Base-by-base conservation (phyloP, 1,140 invertebrate genomes). In the Ceratitis capitata region DNA sequence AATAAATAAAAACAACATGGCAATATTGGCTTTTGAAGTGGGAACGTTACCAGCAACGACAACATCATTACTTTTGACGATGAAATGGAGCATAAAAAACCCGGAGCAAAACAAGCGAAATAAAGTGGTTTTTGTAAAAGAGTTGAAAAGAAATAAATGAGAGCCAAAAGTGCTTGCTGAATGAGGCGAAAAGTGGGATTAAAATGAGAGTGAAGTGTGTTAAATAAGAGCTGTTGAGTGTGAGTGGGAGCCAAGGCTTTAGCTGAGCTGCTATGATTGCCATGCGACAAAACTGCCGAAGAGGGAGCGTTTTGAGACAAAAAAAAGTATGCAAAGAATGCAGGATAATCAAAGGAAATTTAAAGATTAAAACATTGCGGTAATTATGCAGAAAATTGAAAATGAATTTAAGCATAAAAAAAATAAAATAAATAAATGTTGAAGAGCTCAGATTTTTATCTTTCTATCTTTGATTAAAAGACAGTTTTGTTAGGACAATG, bases 71-170 rank as follows among this genome's bases (percentile, higher is more conserved):
- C 69, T 16, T 23, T 78, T 39, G 39, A 42, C 69, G 69, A 78
- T 78, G 69, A 78, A 78, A 78, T 45, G 69, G 69, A 45, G 69
- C 39, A 78, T 3, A 78, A 45, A 78, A 78, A 10, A 35, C n/a
- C 35, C 10, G 39, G n/a, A n/a, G n/a, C 69, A 47, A 78, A 45
- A 35, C 42, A 26, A 45, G 69, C 39, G 69, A 78, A 78, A 78
- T 32, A 78, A 78, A 78, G 69, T 78, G 14, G 69, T 39, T 78
- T n/a, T 78, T 78, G 69, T 78, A 42, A 23, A 42, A 23, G 32
- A 6, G 12, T 23, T 78, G 69, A 78, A 78, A 78, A 47, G n/a
- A 78, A 78, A 78, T 78, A 78, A 78, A 78, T 78, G 45, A 78
- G 9, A 45, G 69, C 69, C n/a, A 47, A 78, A n/a, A 78, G 69